Evolutionary conservation across 1,140 invertebrate genomes (phyloP).

Genomic region (Calycopis cecrops): DNA sequence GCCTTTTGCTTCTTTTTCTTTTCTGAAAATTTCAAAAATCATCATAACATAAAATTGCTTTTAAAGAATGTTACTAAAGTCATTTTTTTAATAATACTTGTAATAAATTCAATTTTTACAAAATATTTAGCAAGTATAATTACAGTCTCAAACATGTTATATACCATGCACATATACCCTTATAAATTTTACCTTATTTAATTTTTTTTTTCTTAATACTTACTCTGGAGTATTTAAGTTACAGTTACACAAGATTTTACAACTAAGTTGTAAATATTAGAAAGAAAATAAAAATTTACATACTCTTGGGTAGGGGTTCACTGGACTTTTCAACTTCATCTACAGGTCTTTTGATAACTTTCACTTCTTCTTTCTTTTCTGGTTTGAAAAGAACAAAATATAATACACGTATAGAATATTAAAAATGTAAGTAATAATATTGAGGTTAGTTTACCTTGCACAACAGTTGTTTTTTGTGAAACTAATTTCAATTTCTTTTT

Average conservation of each 20-base stretch:
- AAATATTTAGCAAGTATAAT: neutral
- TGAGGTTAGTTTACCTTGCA: constrained; percentile 48
- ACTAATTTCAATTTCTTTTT: constrained; percentile 80
- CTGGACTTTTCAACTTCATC: neutral
- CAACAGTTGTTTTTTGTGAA: constrained; percentile 73
- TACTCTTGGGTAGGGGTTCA: neutral
- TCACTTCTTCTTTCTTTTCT: no score
- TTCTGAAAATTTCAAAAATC: constrained; percentile 38
- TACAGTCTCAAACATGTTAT: neutral
- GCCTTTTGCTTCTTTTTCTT: constrained; percentile 47
- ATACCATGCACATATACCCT: neutral
- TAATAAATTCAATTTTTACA: neutral
- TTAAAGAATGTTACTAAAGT: no score
- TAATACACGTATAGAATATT: no score
- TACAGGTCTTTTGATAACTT: neutral
- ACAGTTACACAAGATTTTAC: no score
- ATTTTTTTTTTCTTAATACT: no score
- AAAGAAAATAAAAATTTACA: neutral
- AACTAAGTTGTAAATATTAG: no score
- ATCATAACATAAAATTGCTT: no score
- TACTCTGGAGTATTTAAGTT: no score
- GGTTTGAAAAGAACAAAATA: no score
- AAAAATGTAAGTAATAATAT: constrained; percentile 24
- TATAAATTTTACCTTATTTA: no score
- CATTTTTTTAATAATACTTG: no score